These are phyloP conservation scores for Clarias batrachus DNA, from an alignment of 2,113 vertebrate species.

Conservation along the genomic window DNA sequence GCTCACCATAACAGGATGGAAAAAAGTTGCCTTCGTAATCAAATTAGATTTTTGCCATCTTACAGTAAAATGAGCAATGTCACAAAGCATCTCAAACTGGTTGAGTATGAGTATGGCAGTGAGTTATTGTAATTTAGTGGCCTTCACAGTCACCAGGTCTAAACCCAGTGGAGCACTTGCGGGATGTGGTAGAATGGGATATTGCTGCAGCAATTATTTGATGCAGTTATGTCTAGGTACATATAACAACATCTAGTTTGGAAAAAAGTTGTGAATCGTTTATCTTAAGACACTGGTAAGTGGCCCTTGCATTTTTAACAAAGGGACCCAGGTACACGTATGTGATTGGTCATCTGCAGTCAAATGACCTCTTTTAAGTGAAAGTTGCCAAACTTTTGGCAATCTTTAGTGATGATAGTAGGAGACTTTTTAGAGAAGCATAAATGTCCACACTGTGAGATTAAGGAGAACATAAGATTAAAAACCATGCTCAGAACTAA, in stretches of 20 bases:
- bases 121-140: neutral
- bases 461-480: neutral
- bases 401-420: neutral
- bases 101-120: neutral
- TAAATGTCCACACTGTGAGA: neutral
- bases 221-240: neutral
- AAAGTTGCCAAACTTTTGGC: neutral
- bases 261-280: neutral
- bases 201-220: neutral
- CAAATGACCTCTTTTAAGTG: neutral
- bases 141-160: neutral
- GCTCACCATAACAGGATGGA: neutral
- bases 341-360: neutral
- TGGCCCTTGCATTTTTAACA: neutral
- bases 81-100: neutral
- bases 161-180: neutral
- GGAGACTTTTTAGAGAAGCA: neutral
- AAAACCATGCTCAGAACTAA: conserved; percentile 1
- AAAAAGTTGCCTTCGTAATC: neutral
- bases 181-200: neutral
- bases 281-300: neutral
- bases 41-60: neutral
- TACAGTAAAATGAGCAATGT: neutral
- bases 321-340: neutral
- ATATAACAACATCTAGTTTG: neutral